These are phyloP conservation scores for Poliocrania exsul DNA, from an alignment of 2,797 vertebrate genomes.

Conservation along the genomic window DNA sequence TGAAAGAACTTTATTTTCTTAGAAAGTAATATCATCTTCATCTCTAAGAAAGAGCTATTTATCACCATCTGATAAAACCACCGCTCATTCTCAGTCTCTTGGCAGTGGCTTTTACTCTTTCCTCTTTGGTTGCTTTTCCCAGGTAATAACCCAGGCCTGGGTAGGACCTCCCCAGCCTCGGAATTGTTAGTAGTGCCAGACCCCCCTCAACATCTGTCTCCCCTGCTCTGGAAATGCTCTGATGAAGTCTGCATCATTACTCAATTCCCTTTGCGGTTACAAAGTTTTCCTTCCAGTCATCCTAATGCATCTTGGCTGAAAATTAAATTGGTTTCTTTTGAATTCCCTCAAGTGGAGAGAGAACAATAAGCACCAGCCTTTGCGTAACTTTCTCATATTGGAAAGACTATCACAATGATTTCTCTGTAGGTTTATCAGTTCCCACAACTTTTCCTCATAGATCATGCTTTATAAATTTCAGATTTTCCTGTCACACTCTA, in stretches of 20 bases:
- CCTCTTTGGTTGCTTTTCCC: not conserved
- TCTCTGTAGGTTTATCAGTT: constrained; percentile 58
- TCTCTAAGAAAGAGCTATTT: constrained; percentile 2
- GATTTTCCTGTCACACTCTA: constrained; percentile 18
- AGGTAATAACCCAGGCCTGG: constrained; percentile 7
- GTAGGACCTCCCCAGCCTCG: constrained; percentile 18
- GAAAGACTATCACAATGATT: constrained; percentile 25
- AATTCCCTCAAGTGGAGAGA: constrained; percentile 60
- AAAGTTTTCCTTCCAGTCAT: constrained; percentile 59
- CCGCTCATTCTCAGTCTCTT: not conserved
- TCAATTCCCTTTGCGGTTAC: constrained; percentile 34
- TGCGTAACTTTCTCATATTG: constrained; percentile 16
- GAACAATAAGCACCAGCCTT: constrained; percentile 64
- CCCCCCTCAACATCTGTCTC: constrained; percentile 55
- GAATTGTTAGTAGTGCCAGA: not conserved
- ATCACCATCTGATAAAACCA: constrained; percentile 20
- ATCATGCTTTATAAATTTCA: not conserved
- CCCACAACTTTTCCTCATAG: constrained; percentile 42
- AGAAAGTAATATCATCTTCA: not conserved
- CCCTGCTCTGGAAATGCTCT: constrained; percentile 35
- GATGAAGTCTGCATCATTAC: constrained; percentile 55
- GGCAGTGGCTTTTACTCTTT: constrained; percentile 21
- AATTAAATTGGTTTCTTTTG: constrained; percentile 69
- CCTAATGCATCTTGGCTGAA: constrained; percentile 61
- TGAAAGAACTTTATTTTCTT: not conserved